Base-by-base conservation (phyloP, 1,140 invertebrate species). In the Brachionus calyciflorus region DNA sequence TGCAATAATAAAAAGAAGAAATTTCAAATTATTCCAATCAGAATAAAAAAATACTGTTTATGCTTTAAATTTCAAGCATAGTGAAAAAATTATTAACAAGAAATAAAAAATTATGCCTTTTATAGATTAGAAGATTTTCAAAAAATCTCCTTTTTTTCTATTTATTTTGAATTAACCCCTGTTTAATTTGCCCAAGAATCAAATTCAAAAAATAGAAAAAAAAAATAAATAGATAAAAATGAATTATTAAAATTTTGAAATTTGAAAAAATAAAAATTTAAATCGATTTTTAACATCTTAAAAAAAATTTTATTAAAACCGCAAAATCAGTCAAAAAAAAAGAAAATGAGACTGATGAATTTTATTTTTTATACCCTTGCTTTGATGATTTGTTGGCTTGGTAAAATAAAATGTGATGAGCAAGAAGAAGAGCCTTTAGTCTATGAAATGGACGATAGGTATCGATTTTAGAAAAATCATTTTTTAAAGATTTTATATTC, bases 371-470 rank as follows among this genome's bases (percentile, higher is more conserved):
- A n/a, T 33, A 33, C 5, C 24, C 55, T 60, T 55, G 1, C 51
- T 17, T 0, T 30, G 19, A 60, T 37, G 5, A 9, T 60, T 9
- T 37, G 14, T 60, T 41, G 21, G 14, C 26, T 65, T 44, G 37
- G 3, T 65, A 24, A 21, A 26, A 12, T 21, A 44, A 21, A 65
- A 12, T 65, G 37, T 26, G 26, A 37, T 6, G 46, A 49, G 9
- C 3, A 37, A 51, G 69, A 73, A 12, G 69, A 73, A 1, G 69
- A 73, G 9, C 46, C 69, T 24, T 26, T 65, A 24, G 69, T 73
- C n/a, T 73, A 73, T 46, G 69, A 73, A 73, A 73, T 73, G 69
- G 69, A 73, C 14, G 69, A 73, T 19, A 44, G 69, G 69, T 73
- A 55, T 19, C n/a, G n/a, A 41, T 12, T 10, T 57, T 33, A 9